Evolutionary conservation across 1,140 invertebrate species (phyloP), one percentile per base, ranked within the genome.

Genomic region (Psix sp.): DNA sequence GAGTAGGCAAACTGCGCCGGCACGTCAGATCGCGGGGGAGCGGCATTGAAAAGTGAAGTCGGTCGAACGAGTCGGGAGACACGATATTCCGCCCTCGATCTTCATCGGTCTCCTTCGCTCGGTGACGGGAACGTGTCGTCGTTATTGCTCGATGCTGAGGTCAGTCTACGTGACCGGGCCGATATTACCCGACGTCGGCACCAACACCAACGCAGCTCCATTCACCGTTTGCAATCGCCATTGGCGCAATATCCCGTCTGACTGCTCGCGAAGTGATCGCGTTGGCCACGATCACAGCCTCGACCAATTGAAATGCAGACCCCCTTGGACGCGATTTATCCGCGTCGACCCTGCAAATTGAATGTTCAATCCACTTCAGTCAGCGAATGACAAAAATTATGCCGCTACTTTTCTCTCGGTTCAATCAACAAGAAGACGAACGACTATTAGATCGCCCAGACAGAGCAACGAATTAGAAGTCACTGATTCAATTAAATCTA

Each of bases 151-250:
- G 77, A 70, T 81, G 80, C 80, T 83, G 82, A 83, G 84, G 84
- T 85, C 84, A 84, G 83, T 84, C 81, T 84, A 85, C 84, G 84
- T 85, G 84, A 85, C 84, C 80, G 77, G 76, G 62, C 79, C 79
- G 84, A 84, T 85, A 85, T 85, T 85, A 76, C 80, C 54, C 66
- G 68, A 40, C 62, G 71, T 78, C 76, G 76, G 72, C 80, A 80
- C 75, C 74, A 73, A 77, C 80, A 60, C 52, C 31, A 48, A 15
- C 49, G 74, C 77, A 68, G 74, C 71, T 29, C 77, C 52, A 76
- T 72, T 66, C 68, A 67, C 33, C 63, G 49, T 65, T 45, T 24
- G 79, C 75, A 75, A 62, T 73, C 77, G 62, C 82, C 76, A 71
- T 76, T 76, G 67, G 77, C 74, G 82, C 82, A 83, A 84, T 84